Conservation (phyloP, 2,797 vertebrate genomes). For the Lateolabrax maculatus region DNA sequence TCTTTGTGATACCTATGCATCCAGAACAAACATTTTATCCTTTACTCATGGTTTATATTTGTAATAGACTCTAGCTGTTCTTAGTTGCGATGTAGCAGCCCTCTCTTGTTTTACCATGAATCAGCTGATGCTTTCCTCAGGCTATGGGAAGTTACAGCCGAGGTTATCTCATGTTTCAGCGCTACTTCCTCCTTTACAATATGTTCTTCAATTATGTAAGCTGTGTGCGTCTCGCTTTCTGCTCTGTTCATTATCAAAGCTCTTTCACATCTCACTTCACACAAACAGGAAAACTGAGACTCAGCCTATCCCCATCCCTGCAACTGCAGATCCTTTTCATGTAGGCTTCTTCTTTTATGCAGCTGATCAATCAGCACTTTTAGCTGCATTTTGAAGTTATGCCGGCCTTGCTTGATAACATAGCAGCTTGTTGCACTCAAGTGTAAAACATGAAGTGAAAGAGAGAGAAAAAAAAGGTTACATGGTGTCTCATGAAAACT, state of each 20-base stretch:
- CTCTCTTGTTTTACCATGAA: slow-evolving; percentile 32
- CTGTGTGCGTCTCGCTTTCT: slow-evolving; percentile 56
- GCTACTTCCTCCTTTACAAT: slow-evolving; percentile 71
- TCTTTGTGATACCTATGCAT: not conserved
- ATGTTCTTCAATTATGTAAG: slow-evolving; percentile 79
- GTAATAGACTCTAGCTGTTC: not conserved
- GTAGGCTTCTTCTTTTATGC: slow-evolving; percentile 32
- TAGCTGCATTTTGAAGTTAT: slow-evolving; percentile 16
- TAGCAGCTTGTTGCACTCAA: slow-evolving; percentile 33
- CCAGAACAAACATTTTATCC: not conserved
- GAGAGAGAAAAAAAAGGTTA: slow-evolving; percentile 50
- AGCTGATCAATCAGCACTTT: slow-evolving; percentile 43
- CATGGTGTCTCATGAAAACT: slow-evolving; percentile 55
- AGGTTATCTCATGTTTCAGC: slow-evolving; percentile 76
- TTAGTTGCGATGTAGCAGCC: slow-evolving; percentile 17
- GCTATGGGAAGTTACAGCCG: slow-evolving; percentile 62
- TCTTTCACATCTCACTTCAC: slow-evolving; percentile 65
- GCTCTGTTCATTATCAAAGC: slow-evolving; percentile 68
- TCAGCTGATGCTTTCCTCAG: slow-evolving; percentile 69
- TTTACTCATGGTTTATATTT: not conserved
- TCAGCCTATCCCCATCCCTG: slow-evolving; percentile 27
- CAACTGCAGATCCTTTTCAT: slow-evolving; percentile 31
- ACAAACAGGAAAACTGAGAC: slow-evolving; percentile 61
- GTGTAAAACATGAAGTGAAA: slow-evolving; percentile 60
- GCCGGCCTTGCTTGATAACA: slow-evolving; percentile 29